Percentiles rank a stretch among this genome's conserved stretches.
Evolutionary conservation across 2,797 vertebrate species (phyloP).

Genomic region (Amblyopsis hoosieri): DNA sequence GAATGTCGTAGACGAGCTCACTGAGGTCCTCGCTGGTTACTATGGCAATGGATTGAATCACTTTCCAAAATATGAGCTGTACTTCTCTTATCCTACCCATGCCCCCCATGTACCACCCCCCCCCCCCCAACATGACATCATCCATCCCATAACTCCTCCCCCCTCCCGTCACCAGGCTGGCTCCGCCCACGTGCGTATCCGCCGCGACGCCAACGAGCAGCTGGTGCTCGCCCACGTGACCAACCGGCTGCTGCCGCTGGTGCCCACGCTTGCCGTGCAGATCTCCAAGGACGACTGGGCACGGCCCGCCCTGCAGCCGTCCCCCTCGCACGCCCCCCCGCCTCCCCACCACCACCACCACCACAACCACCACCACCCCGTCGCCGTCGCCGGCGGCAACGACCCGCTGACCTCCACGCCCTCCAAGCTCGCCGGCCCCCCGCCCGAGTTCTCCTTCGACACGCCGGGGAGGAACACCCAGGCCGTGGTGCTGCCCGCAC

Average conservation of each 20-base stretch:
- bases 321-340: constrained; percentile 73
- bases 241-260: constrained; percentile 88
- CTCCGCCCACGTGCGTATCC: constrained; percentile 93
- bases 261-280: constrained; percentile 91
- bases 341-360: constrained; percentile 52
- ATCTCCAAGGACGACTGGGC: constrained; percentile 98
- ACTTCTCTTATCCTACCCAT: neutral
- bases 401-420: constrained; percentile 91
- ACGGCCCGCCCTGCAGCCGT: constrained; percentile 83
- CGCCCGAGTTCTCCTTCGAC: constrained; percentile 93
- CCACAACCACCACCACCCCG: constrained; percentile 43
- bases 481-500: constrained; percentile 81
- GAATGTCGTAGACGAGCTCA: neutral
- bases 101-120: neutral
- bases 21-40: too few relatives aligned
- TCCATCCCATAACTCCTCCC: neutral
- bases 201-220: constrained; percentile 95
- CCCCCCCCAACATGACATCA: too few relatives aligned
- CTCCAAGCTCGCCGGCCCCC: constrained; percentile 86
- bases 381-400: constrained; percentile 36
- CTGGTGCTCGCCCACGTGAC: constrained; percentile 97
- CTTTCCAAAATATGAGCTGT: too few relatives aligned
- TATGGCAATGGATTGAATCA: too few relatives aligned
- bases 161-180: constrained; percentile 81
- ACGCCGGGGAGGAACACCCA: constrained; percentile 87